Base-by-base conservation (phyloP, 2,113 vertebrate genomes). In the Vulpes lagopus region DNA sequence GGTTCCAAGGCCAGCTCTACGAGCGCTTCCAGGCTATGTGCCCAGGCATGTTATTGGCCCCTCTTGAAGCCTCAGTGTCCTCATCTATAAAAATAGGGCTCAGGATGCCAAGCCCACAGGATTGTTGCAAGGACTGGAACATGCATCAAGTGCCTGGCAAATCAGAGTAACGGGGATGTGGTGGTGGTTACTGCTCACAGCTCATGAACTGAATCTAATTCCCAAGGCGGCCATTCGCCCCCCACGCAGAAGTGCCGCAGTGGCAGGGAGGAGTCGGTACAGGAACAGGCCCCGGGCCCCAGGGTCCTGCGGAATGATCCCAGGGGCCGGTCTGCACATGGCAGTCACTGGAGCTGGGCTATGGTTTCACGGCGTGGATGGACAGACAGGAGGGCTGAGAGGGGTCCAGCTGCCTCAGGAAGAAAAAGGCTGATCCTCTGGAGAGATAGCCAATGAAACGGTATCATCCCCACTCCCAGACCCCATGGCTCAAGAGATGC, bases 11-110 rank as follows among this genome's bases (percentile, higher is more conserved):
- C 57, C 65, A 95, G 74, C 35, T 96, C 71, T 91, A 23, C 20
- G 82, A 80, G 51, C 94, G 57, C 15, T 95, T 97, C 79, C 14
- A 92, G 89, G 86, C 32, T 79, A 82, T 35, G n/a, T 91, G 67
- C 15, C n/a, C 32, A 23, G 43, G 83, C 60, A 78, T 53, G n/a
- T 30, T 74, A 91, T 32, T 85, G 49, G 49, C 35, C 27, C 60
- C 74, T 95, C 51, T 86, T 20, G 27, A 87, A 94, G 51, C 38
- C 53, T 97, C 59, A 32, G 73, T 96, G 93, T 93, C 53, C 69
- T 96, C 53, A 25, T 90, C 87, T 96, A 80, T 88, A 94, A 96
- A 97, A 92, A 88, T 60, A 59, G 67, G 92, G 32, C 81, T 96
- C 15, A 49, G 67, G 89, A 79, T 85, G 89, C 57, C 78, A 96